Base-by-base conservation (phyloP, 2,888 invertebrate genomes). In the Cosmia trapezina region DNA sequence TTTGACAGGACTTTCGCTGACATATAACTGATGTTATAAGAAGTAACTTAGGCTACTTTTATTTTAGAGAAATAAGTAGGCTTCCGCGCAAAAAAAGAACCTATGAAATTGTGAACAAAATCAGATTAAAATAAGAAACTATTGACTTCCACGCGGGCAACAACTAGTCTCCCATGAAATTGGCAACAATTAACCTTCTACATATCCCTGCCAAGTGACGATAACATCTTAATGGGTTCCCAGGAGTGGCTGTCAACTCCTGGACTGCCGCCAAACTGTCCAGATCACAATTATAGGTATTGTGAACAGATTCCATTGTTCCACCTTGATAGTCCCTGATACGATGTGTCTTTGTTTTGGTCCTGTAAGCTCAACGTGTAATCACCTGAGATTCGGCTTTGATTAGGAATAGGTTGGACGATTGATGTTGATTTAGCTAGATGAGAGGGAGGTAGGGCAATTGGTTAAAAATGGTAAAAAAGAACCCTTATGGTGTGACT, bases 181-280 rank as follows among this genome's bases (percentile, higher is more conserved):
- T 8, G 0, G 19, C 9, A 1, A 11, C 1, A 45, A 0, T 41
- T 11, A 8, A n/a, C 68, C 81, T 83, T 83, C 81, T 81, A 19
- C 4, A 12, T 22, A 28, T 33, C 3, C 17, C 12, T 67, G 2
- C 28, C 19, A 19, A 5, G 41, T 41, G 81, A 12, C 65, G 87
- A 85, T 85, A 86, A 83, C 73, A 86, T 86, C 86, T 87, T 86
- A 87, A 87, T 87, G 83, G 81, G 77, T 70, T 81, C 86, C 83
- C 86, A 78, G 80, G 87, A 84, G 87, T 86, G 66, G 59, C 78
- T 86, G 86, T 86, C 86, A 86, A 87, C 87, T 81, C 73, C 86
- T 86, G 86, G 86, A 84, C 73, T 59, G 37, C 54, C 62, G 86
- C 86, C 86, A 86, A 87, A 78, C 76, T 72, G 78, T 71, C 76